Conservation (phyloP, 2,888 invertebrate species). For the Helleia helle region DNA sequence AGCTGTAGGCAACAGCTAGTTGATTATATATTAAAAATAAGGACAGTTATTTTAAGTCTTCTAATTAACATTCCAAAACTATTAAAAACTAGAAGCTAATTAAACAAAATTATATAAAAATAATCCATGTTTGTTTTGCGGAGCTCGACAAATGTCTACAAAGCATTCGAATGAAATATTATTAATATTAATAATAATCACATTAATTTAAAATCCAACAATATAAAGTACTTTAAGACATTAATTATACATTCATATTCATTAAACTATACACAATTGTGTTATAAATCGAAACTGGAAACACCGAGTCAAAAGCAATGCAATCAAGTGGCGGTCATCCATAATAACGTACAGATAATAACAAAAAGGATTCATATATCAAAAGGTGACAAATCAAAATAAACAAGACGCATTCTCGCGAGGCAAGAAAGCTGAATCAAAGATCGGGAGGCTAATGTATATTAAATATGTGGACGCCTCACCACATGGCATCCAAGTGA, state of each 20-base stretch:
- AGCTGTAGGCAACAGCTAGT: too few species aligned
- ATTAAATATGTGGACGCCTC: slow-evolving; percentile 55
- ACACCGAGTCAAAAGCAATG: slow-evolving; percentile 28
- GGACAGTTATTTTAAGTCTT: too few species aligned
- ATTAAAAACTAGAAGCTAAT: too few species aligned
- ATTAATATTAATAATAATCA: too few species aligned
- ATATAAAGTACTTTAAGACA: not conserved
- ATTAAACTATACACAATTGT: slow-evolving; percentile 7
- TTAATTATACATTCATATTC: not conserved
- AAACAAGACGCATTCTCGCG: slow-evolving; percentile 57
- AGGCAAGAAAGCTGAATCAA: slow-evolving; percentile 52
- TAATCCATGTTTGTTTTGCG: too few species aligned
- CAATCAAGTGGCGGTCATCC: slow-evolving; percentile 42
- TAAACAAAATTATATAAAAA: too few species aligned
- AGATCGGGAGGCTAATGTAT: slow-evolving; percentile 58
- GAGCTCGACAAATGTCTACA: too few species aligned
- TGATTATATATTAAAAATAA: too few species aligned
- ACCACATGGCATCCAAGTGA: slow-evolving; percentile 53
- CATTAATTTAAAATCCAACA: too few species aligned
- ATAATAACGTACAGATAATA: slow-evolving; percentile 49
- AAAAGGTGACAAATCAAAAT: slow-evolving; percentile 66
- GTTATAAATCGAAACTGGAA: slow-evolving; percentile 25
- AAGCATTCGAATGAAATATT: too few species aligned
- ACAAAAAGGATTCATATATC: slow-evolving; percentile 61
- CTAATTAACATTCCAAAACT: too few species aligned